Conservation (phyloP, 2,888 invertebrate species). For the Aphidoletes aphidimyza region DNA sequence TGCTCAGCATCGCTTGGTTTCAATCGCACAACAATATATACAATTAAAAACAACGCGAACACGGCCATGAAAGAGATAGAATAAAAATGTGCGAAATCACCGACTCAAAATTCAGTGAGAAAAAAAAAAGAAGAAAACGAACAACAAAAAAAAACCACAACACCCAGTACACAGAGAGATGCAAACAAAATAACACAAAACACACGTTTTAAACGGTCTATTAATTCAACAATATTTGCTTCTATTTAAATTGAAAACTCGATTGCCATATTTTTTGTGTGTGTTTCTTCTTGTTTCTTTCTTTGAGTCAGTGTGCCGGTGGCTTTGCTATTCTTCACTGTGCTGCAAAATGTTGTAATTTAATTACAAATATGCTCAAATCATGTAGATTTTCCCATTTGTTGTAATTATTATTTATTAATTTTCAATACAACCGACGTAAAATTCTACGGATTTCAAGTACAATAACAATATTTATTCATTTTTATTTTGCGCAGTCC, state of each 20-base stretch:
- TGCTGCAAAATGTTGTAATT: neutral
- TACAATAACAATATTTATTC: neutral
- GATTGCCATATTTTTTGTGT: neutral
- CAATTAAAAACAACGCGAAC: constrained; percentile 31
- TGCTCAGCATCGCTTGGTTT: neutral
- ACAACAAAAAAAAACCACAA: neutral
- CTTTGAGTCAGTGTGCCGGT: constrained; percentile 21
- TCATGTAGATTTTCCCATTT: neutral
- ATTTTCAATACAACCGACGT: neutral
- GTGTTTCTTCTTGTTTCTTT: neutral
- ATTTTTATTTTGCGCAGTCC: neutral
- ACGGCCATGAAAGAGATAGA: neutral
- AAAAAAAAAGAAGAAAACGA: neutral
- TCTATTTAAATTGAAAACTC: constrained; percentile 34
- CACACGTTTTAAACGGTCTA: constrained; percentile 47
- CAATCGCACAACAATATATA: neutral
- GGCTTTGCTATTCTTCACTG: neutral
- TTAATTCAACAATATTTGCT: constrained; percentile 48
- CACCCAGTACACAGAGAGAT: neutral
- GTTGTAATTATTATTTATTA: constrained; percentile 33
- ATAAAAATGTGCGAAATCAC: constrained; percentile 52
- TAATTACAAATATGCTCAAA: constrained; percentile 5
- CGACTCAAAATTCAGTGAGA: no score
- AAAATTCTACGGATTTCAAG: neutral
- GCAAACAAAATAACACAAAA: neutral